Base-by-base conservation (phyloP, 2,113 vertebrate genomes). In the Tupaia chinensis region DNA sequence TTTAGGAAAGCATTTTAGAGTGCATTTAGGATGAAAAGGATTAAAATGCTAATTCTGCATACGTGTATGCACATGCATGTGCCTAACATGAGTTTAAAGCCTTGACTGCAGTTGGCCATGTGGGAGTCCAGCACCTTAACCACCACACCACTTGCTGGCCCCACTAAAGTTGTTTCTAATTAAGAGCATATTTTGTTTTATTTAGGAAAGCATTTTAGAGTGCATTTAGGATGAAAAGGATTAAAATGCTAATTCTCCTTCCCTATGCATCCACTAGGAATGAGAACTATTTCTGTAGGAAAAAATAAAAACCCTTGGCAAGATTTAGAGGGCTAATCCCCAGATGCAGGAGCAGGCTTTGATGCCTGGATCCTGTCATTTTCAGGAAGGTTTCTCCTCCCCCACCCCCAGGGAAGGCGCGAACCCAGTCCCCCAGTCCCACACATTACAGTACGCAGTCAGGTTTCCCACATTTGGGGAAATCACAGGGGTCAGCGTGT, bases 291-390 rank as follows among this genome's bases (percentile, higher is more conserved):
- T 95, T 95, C 61, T 94, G 73, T 44, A 44, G n/a, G 87, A 17
- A 95, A 87, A 91, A 94, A 44, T 84, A 84, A 89, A 13, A 93
- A 32, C 93, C 7, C 13, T 76, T 82, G 78, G 82, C 73, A 91
- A 85, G 63, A 91, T 77, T 95, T 61, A 81, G 53, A 81, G 53
- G 65, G 85, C 60, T 32, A 93, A 0, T 87, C 23, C 10, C 11
- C 19, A 54, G 23, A 44, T 44, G 44, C 44, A 44, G 44, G 44
- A 44, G 4, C 44, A 44, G 44, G 44, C 44, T 44, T 44, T 44
- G 44, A 44, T 44, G 44, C 44, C 44, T 44, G 44, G 44, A 44
- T 44, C 44, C 44, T 44, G 44, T 44, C 44, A 44, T 44, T 44
- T 44, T 44, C 44, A 44, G 44, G 5, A 44, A 44, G 44, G 44